Evolutionary conservation across 2,113 vertebrate species (phyloP).

Genomic region (Barbus barbus): DNA sequence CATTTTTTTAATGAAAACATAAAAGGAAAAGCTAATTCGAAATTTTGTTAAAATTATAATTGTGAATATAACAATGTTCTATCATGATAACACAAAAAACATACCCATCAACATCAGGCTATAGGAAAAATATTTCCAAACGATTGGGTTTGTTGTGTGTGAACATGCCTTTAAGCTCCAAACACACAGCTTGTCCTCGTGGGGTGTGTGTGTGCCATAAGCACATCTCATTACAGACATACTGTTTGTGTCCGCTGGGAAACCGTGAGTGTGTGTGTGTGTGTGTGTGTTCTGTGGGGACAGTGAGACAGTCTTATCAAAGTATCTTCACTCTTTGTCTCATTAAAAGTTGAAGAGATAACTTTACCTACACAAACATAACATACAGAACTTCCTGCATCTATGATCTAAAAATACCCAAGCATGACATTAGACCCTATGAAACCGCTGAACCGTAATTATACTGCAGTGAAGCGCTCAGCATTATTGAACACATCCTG

Average conservation of each 20-base stretch:
- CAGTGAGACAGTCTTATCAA: background rate
- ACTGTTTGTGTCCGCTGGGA: conserved; percentile 8
- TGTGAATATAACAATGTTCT: too few species aligned
- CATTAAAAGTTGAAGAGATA: background rate
- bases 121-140: too few species aligned
- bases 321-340: background rate
- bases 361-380: background rate
- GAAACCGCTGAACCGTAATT: too few species aligned
- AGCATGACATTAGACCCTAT: background rate
- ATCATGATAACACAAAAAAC: too few species aligned
- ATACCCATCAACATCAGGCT: too few species aligned
- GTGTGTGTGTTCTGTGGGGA: background rate
- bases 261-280: background rate
- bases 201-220: background rate
- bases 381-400: background rate
- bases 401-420: background rate
- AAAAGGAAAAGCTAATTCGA: too few species aligned
- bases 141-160: background rate
- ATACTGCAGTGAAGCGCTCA: too few species aligned
- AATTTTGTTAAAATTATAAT: too few species aligned
- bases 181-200: background rate
- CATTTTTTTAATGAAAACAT: too few species aligned
- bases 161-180: background rate
- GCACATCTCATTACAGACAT: conserved; percentile 4
- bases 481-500: too few species aligned